phyloP scores from a whole-genome alignment of 2,888 invertebrate species.

The Dermolepida albohirtum region DNA sequence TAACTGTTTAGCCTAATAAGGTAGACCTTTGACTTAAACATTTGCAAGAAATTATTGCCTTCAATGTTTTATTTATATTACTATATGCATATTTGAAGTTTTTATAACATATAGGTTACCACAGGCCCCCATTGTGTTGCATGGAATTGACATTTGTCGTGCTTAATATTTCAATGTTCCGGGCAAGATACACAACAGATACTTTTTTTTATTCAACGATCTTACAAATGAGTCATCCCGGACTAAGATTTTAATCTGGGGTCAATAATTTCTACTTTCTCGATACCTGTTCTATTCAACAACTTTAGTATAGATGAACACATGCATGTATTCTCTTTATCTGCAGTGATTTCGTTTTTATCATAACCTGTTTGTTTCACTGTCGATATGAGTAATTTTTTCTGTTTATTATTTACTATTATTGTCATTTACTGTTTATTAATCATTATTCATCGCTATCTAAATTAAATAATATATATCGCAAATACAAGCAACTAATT shows the following conservation, averaged over 20 bases:
- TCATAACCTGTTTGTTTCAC: slow-evolving; percentile 36
- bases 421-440: neutral
- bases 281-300: slow-evolving; percentile 47
- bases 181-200: slow-evolving; percentile 28
- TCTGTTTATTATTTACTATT: neutral
- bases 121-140: neutral
- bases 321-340: slow-evolving; percentile 29
- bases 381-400: slow-evolving; percentile 13
- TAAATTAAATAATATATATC: too few relatives aligned
- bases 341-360: slow-evolving; percentile 28
- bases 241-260: slow-evolving; percentile 56
- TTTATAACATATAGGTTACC: slow-evolving; percentile 11
- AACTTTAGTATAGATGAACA: slow-evolving; percentile 7
- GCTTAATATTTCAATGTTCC: slow-evolving; percentile 3
- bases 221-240: slow-evolving; percentile 56
- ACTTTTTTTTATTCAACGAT: slow-evolving; percentile 53
- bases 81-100: neutral
- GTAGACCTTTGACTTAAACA: slow-evolving; percentile 59
- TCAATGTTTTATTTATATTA: slow-evolving; percentile 7
- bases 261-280: slow-evolving; percentile 59
- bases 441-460: too few relatives aligned
- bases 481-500: neutral
- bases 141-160: slow-evolving; percentile 17
- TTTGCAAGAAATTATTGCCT: slow-evolving; percentile 37
- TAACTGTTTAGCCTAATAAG: slow-evolving; percentile 61